phyloP scores from a whole-genome alignment of 2,888 invertebrate species.

The Serrognathus titanus region DNA sequence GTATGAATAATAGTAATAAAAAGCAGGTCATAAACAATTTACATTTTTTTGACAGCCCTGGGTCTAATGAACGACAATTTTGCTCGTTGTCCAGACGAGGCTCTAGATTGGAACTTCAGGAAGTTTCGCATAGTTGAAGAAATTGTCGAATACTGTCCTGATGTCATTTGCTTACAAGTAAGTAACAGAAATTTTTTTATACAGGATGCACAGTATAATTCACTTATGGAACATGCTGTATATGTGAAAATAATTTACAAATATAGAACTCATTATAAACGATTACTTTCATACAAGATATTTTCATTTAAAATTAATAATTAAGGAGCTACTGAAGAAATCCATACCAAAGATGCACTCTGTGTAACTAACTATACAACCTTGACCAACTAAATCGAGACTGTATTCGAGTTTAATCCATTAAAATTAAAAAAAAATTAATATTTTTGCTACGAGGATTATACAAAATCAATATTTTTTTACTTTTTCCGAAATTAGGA shows the following conservation, averaged over 20 bases:
- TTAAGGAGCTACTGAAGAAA: too few relatives aligned
- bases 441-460: too few relatives aligned
- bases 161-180: conserved; percentile 70
- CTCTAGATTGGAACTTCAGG: conserved; percentile 66
- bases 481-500: conserved; percentile 50
- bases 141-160: conserved; percentile 64
- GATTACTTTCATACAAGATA: too few relatives aligned
- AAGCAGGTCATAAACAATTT: conserved; percentile 5
- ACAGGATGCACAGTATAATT: background rate
- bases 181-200: conserved; percentile 4
- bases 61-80: conserved; percentile 70
- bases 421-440: too few relatives aligned
- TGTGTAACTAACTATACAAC: too few relatives aligned
- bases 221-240: background rate
- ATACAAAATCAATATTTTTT: too few relatives aligned
- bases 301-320: too few relatives aligned
- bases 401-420: too few relatives aligned
- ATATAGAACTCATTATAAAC: too few relatives aligned
- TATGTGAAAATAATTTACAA: too few relatives aligned
- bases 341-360: too few relatives aligned
- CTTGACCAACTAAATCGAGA: too few relatives aligned
- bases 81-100: conserved; percentile 65
- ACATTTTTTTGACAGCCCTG: conserved; percentile 50
- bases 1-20: background rate
- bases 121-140: conserved; percentile 68